Base-by-base conservation (phyloP, 2,888 invertebrate genomes). In the Drosophila parthenogenetica region DNA sequence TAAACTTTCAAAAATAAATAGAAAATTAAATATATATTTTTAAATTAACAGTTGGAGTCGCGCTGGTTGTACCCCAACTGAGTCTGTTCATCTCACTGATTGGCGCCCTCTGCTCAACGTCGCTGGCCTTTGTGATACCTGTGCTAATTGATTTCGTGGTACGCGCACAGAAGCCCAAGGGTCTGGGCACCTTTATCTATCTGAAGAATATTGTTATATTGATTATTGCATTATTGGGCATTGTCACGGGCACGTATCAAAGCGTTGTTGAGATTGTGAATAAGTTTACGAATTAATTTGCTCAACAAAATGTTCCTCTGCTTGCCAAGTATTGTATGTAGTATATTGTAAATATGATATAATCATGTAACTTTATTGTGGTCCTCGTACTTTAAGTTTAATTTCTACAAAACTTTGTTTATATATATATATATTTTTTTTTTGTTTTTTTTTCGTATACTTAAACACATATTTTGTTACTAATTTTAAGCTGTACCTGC, bases 31-130 rank as follows among this genome's bases (percentile, higher is more conserved):
- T 39, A 0, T 0, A 37, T 17, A 5, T 17, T 48, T 40, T 51
- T 16, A 16, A 10, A 3, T 25, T 45, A 19, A 0, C 17, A 82
- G 98, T 98, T 93, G 92, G 94, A 2, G 92, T 98, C 73, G 98
- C 98, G 0, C 96, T 97, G 90, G 94, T 96, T 0, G 96, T 98
- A 69, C 98, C 98, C 0, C 94, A 97, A 85, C 93, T 98, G 64
- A 95, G 96, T 13, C 93, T 97, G 3, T 97, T 98, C 92, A 98
- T 98, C 77, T 98, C 98, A 0, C 92, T 98, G 64, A 97, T 98
- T 37, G 98, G 98, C 3, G 97, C 98, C 0, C 94, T 98, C 0
- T 97, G 97, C 90, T 97, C 97, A 85, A 96, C 98, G 5, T 95
- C 96, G 0, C 93, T 98, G 71, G 98, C 98, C 0, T 94, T 98